A percentile compares a stretch with the other conserved stretches of the same genome.
Evolutionary conservation across 2,797 vertebrate genomes (phyloP).

Genomic region (Argyrosomus regius): DNA sequence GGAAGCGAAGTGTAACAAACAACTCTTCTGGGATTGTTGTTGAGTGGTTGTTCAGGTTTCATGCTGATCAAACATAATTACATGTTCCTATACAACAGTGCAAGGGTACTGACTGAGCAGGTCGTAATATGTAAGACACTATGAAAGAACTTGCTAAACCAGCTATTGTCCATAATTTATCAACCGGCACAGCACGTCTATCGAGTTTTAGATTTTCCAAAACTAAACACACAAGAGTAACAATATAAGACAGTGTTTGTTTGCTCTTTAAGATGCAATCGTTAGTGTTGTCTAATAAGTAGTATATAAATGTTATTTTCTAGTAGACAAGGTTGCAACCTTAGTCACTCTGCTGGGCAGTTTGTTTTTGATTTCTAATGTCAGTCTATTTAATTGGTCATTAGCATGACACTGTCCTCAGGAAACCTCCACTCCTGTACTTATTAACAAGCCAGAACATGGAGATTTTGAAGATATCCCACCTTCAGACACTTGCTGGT

Average conservation of each 20-base stretch:
- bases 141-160: background rate
- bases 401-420: conserved; percentile 22
- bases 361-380: conserved; percentile 20
- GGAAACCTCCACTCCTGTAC: conserved; percentile 22
- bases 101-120: background rate
- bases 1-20: conserved; percentile 6
- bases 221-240: background rate
- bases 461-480: conserved; percentile 41
- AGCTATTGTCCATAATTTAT: background rate
- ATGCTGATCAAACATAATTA: conserved; percentile 5
- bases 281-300: background rate
- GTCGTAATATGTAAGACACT: background rate
- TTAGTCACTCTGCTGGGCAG: background rate
- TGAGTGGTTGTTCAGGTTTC: background rate
- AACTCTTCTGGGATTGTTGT: background rate
- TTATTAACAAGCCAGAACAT: conserved; percentile 38
- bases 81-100: background rate
- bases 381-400: conserved; percentile 32
- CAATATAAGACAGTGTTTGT: no score
- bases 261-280: no score
- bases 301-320: background rate
- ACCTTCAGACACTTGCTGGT: conserved; percentile 38
- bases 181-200: background rate
- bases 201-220: background rate
- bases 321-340: background rate